Evolutionary conservation across 1,140 invertebrate species (phyloP), one percentile per base, ranked within the genome.

Genomic region (Littorina saxatilis): DNA sequence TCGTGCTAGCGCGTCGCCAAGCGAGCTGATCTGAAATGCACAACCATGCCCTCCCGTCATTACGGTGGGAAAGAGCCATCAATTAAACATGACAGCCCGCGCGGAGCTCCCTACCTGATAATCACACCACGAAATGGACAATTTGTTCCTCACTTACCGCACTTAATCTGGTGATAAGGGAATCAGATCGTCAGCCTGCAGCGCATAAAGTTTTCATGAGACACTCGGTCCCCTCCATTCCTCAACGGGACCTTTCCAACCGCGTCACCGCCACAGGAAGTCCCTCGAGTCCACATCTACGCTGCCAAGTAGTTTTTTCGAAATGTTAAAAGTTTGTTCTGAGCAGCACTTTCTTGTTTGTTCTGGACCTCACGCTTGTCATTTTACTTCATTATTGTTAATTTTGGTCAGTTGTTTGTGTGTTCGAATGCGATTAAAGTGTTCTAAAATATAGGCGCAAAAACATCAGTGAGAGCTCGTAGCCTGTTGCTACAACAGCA

Each of bases 51-150:
- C 47, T 2, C 40, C 39, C 27, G 96, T 39, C 98, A 97, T 92
- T 94, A 99, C 75, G 97, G 99, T 93, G 97, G 96, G 84, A 98
- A 98, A 91, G 98, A 98, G 93, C 70, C 5, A 73, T 73, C 70
- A 73, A 50, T 73, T 73, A 50, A 50, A 32, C 70, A 73, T 73
- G 70, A 52, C 4, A 43, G 23, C 29, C 40, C 23, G 20, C 70
- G 50, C 43, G 13, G n/a, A 52, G 43, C 27, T 27, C 27, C 37
- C 27, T 52, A 1, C 2, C 40, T 15, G n/a, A 52, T 43, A 29
- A 1, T n/a, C 5, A 27, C 23, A 0, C 9, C 43, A 50, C 40
- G 50, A 50, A 4, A 27, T 9, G 23, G 70, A 32, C 70, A 73
- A 50, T 29, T 23, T n/a, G 43, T 23, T 15, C 27, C 99, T 98